A percentile compares a stretch with the other conserved stretches of the same genome.
phyloP scores from a whole-genome alignment of 2,888 invertebrate species.

The Syrphus vitripennis region DNA sequence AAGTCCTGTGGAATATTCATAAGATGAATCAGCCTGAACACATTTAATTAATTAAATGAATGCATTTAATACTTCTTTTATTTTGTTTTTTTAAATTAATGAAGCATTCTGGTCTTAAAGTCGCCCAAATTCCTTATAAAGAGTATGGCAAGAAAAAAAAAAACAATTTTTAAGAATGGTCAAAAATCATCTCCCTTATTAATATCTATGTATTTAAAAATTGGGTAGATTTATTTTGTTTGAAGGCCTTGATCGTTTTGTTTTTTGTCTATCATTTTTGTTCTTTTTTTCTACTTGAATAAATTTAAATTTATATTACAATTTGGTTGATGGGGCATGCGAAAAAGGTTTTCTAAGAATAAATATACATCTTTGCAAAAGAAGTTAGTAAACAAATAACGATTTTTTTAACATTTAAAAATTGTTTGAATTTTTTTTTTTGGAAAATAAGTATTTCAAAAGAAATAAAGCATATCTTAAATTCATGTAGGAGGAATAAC shows the following conservation, averaged over 20 bases:
- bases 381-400: slow-evolving; percentile 1
- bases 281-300: neutral
- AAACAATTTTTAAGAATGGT: neutral
- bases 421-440: neutral
- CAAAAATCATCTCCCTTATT: neutral
- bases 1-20: neutral
- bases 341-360: slow-evolving; percentile 37
- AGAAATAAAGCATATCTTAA: neutral
- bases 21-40: neutral
- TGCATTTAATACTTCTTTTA: slow-evolving; percentile 23
- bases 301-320: slow-evolving; percentile 24
- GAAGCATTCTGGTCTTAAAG: neutral
- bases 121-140: neutral
- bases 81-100: neutral
- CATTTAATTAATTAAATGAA: slow-evolving; percentile 18
- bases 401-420: neutral
- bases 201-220: slow-evolving; percentile 1
- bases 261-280: neutral
- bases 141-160: neutral
- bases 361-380: slow-evolving; percentile 20
- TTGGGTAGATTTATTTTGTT: slow-evolving; percentile 26
- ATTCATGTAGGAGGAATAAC: neutral
- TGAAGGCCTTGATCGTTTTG: neutral
- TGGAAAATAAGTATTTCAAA: no score
- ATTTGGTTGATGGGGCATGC: slow-evolving; percentile 39